phyloP scores from a whole-genome alignment of 30 jellyfish, hydroid and myxozoan genomes.

The Pseudorhiza aurosa region DNA sequence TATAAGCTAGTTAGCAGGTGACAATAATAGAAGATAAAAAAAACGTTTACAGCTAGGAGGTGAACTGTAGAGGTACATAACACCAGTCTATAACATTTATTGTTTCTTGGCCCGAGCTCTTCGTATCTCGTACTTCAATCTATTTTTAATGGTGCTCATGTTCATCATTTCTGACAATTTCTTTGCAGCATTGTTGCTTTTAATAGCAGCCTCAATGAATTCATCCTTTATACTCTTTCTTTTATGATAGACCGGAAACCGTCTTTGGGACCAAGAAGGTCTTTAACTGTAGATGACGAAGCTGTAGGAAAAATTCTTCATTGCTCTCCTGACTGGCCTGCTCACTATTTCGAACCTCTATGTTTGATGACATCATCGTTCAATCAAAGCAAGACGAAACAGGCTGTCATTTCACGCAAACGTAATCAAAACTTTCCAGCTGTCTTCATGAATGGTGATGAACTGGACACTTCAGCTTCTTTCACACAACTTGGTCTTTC shows the following conservation, averaged over 20 bases:
- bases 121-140: slow-evolving; percentile 49
- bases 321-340: slow-evolving; percentile 18
- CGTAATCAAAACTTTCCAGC: too few species aligned
- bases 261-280: slow-evolving; percentile 25
- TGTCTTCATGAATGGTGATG: too few species aligned
- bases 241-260: slow-evolving; percentile 16
- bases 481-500: too few species aligned
- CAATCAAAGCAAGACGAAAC: too few species aligned
- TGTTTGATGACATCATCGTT: not conserved
- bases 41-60: too few species aligned
- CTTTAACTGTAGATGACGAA: slow-evolving; percentile 11
- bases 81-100: too few species aligned
- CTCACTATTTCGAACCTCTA: not conserved
- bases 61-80: too few species aligned
- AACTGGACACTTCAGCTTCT: too few species aligned
- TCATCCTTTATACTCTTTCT: slow-evolving; percentile 28
- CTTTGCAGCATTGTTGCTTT: slow-evolving; percentile 36
- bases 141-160: slow-evolving; percentile 20
- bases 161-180: slow-evolving; percentile 17
- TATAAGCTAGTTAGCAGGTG: too few species aligned
- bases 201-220: slow-evolving; percentile 28
- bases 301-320: slow-evolving; percentile 14
- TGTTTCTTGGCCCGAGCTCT: slow-evolving; percentile 18
- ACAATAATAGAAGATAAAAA: too few species aligned
- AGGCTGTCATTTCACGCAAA: too few species aligned